These are phyloP conservation scores for Acanthosepion lycidas DNA, from an alignment of 2,888 invertebrate species.

Conservation along the genomic window DNA sequence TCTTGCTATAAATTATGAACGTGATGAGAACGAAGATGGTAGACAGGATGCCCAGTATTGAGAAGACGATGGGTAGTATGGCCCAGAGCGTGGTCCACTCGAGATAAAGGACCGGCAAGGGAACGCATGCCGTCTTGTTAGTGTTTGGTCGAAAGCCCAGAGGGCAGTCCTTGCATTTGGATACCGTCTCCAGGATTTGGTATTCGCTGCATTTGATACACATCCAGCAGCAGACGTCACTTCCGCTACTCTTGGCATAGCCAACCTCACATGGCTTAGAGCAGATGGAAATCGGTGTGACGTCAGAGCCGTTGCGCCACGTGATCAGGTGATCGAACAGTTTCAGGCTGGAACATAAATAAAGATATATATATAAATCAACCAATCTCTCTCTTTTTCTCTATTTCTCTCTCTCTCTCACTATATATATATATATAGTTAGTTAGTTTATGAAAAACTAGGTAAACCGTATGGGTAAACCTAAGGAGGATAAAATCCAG, in stretches of 20 bases:
- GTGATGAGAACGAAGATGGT: constrained; percentile 81
- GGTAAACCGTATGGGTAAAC: too few species aligned
- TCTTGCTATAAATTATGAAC: constrained; percentile 80
- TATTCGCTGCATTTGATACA: constrained; percentile 82
- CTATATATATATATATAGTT: too few species aligned
- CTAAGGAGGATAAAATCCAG: too few species aligned
- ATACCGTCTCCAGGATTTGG: constrained; percentile 73
- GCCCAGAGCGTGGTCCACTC: constrained; percentile 82
- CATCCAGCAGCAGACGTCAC: constrained; percentile 82
- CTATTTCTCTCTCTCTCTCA: too few species aligned
- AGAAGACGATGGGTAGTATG: constrained; percentile 80
- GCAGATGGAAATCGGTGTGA: constrained; percentile 80
- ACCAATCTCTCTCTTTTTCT: too few species aligned
- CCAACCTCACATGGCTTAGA: constrained; percentile 80
- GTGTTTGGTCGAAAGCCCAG: constrained; percentile 81
- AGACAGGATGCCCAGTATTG: constrained; percentile 79
- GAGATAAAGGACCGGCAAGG: constrained; percentile 79
- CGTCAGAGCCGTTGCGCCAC: constrained; percentile 59
- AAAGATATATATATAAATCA: background rate
- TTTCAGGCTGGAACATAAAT: constrained; percentile 57
- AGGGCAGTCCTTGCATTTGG: constrained; percentile 79
- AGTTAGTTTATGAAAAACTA: too few species aligned
- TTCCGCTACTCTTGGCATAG: constrained; percentile 75
- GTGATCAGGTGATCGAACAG: constrained; percentile 60
- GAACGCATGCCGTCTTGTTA: constrained; percentile 76